phyloP scores from a whole-genome alignment of 1,140 invertebrate genomes.

The Copidosoma floridanum region DNA sequence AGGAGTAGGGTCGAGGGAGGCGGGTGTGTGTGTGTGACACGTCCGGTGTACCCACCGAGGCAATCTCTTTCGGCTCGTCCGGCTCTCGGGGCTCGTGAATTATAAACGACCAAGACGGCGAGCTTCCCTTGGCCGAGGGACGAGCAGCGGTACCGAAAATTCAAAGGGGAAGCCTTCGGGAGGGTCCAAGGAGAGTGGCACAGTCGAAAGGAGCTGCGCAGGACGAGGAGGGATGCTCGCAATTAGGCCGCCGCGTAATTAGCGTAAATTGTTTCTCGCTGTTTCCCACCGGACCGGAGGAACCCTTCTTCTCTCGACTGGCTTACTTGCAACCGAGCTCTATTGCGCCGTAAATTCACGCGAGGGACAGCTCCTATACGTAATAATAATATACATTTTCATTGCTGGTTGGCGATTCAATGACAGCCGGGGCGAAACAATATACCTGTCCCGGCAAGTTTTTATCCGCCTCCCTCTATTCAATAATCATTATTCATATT shows the following conservation, averaged over 20 bases:
- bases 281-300: slow-evolving; percentile 27
- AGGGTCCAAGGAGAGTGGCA: slow-evolving; percentile 24
- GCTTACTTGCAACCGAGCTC: not conserved
- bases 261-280: slow-evolving; percentile 54
- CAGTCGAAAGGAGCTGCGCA: slow-evolving; percentile 8
- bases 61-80: slow-evolving; percentile 34
- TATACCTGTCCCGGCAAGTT: too few species aligned
- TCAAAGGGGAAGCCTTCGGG: slow-evolving; percentile 26
- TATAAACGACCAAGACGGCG: slow-evolving; percentile 47
- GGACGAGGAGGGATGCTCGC: slow-evolving; percentile 27
- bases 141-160: slow-evolving; percentile 28
- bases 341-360: too few species aligned
- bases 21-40: slow-evolving; percentile 20
- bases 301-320: not conserved
- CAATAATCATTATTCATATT: slow-evolving; percentile 31
- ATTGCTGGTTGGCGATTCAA: too few species aligned
- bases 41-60: slow-evolving; percentile 24
- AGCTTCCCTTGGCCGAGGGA: too few species aligned
- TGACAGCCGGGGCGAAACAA: too few species aligned
- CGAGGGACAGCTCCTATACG: too few species aligned
- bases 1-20: not conserved
- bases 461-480: slow-evolving; percentile 18
- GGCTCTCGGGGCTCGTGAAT: slow-evolving; percentile 43
- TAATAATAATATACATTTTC: too few species aligned
- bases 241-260: slow-evolving; percentile 55